Evolutionary conservation across 2,113 vertebrate species (phyloP), one percentile per base, ranked within the genome.

Genomic region (Carettochelys insculpta): DNA sequence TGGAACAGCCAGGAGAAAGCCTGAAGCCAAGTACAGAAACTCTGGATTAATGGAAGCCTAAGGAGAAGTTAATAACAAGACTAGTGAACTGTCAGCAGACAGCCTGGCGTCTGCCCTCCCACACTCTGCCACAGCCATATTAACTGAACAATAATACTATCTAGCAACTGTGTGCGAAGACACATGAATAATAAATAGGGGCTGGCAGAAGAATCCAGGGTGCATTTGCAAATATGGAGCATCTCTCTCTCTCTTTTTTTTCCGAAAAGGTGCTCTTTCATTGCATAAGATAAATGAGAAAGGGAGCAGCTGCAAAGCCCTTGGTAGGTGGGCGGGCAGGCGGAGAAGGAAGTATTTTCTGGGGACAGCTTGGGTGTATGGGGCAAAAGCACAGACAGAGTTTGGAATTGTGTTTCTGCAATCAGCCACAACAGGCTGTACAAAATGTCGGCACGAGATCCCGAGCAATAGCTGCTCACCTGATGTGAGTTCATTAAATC

Each of bases 41-140:
- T 95, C 78, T 91, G 94, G 85, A 54, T 93, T 95, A 92, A 96
- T 94, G 95, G 95, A 96, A 97, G 96, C 95, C 95, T 95, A 88
- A 94, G 94, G 95, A 97, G 96, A 96, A 97, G 96, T 96, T 97
- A 97, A 97, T 97, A 97, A 97, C 97, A 97, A 96, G 95, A 88
- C 95, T 11, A 92, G 94, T 89, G 85, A 76, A 95, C 92, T 91
- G 84, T 94, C 94, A 94, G 96, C 97, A 97, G 97, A 97, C 97
- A 97, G 95, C 51, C 95, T 96, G 97, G 97, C 97, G 96, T 97
- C 97, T 93, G 95, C 94, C 94, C 97, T 97, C 96, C 97, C 97
- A 97, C 96, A 96, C 96, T 90, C 83, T 91, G 86, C 88, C 79
- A 71, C 77, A 92, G 88, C 94, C 92, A 76, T 94, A 14, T 92